phyloP scores from a whole-genome alignment of 2,888 invertebrate genomes.

The Rutpela maculata region DNA sequence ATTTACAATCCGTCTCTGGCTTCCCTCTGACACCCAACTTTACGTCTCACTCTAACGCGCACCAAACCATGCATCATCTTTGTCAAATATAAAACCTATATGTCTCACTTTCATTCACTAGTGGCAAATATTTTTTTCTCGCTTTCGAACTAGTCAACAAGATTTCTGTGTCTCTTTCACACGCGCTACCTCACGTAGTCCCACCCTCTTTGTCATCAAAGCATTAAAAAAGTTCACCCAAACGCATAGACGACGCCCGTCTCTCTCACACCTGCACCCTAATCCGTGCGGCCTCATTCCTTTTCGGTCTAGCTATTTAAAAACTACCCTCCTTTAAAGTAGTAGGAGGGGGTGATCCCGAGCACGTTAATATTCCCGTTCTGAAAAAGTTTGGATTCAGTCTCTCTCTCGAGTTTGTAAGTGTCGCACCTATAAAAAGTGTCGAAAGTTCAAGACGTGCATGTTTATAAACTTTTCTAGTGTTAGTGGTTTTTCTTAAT shows the following conservation, averaged over 20 bases:
- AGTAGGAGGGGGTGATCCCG: conserved; percentile 67
- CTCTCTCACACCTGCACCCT: conserved; percentile 59
- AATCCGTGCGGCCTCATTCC: conserved; percentile 68
- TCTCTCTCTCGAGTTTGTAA: conserved; percentile 54
- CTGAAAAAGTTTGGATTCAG: conserved; percentile 71
- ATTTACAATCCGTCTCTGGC: conserved; percentile 63
- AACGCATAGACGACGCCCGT: conserved; percentile 55
- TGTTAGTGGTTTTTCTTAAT: conserved; percentile 48
- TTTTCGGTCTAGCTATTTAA: conserved; percentile 71
- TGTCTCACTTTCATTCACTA: conserved; percentile 69
- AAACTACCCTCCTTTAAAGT: conserved; percentile 74
- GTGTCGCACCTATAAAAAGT: conserved; percentile 48
- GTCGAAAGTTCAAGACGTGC: conserved; percentile 44
- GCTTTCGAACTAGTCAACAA: conserved; percentile 66
- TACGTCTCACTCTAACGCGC: conserved; percentile 64
- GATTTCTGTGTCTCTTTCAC: conserved; percentile 57
- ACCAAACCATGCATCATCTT: conserved; percentile 62
- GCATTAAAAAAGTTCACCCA: conserved; percentile 73
- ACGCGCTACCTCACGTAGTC: conserved; percentile 23
- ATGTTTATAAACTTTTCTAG: conserved; percentile 40
- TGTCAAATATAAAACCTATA: conserved; percentile 67
- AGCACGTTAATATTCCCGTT: conserved; percentile 69
- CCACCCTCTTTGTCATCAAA: conserved; percentile 56
- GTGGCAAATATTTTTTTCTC: conserved; percentile 70
- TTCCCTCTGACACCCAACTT: conserved; percentile 41